Base-by-base conservation (phyloP, 2,113 vertebrate species). In the Paradisaea rubra region DNA sequence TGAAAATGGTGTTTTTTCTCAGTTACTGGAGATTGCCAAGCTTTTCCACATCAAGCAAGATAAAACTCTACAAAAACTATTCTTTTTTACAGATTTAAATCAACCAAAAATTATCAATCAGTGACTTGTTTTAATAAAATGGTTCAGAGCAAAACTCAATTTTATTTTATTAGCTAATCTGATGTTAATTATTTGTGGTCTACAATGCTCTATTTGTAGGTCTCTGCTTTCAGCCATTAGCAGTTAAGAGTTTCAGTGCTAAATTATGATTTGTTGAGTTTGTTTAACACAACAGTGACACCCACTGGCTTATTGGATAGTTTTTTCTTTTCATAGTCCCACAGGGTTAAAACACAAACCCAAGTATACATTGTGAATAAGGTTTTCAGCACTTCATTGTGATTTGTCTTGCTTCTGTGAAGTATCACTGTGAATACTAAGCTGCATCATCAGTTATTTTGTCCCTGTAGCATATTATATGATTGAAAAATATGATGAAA, bases 201-300 rank as follows among this genome's bases (percentile, higher is more conserved):
- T 72, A 20, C 73, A 71, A 53, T 66, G 21, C 15, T 79, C 15
- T 63, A 19, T 50, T 86, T 93, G 37, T 37, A 87, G n/a, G 13
- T 28, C 12, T 88, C 37, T 91, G 45, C 57, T 87, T 95, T 91
- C 61, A 89, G 7, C 45, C 23, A 31, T 49, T 69, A 68, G 39
- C 15, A 54, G 20, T 35, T 39, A 25, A 28, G 17, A 33, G 17
- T 53, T 82, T 80, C 41, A 50, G 24, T 44, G 35, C 54, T 60
- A 39, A 83, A 88, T 35, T 42, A 7, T 16, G 4, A 35, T 52
- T 37, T 57, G 13, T 42, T 91, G 52, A 54, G 59, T 77, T 81
- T 82, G 41, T 70, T 88, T 71, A 71, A 78, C 37, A 65, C 86
- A 89, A 85, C 39, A 95, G 89, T 95, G 96, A 96, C 97, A 94